Percentiles rank a stretch among this genome's conserved stretches.
Evolutionary conservation across 2,113 vertebrate genomes (phyloP).

Genomic region (Clarias batrachus): DNA sequence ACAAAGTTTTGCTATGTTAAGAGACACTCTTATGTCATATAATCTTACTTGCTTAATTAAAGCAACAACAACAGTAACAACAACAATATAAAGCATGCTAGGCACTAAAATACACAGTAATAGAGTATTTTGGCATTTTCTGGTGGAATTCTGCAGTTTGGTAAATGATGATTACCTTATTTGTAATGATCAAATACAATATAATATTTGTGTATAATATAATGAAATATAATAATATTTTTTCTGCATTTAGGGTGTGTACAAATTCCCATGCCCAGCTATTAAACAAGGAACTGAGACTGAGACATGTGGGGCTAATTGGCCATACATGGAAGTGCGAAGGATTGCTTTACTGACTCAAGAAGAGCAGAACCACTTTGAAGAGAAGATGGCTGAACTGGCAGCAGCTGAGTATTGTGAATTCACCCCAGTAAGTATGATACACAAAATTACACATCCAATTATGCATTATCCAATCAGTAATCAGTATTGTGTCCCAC

Average conservation of each 20-base stretch:
- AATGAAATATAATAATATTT: neutral
- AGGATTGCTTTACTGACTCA: slow-evolving; percentile 66
- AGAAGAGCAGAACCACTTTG: slow-evolving; percentile 70
- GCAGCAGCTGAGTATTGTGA: slow-evolving; percentile 68
- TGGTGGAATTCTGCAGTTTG: neutral
- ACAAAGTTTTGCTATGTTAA: neutral
- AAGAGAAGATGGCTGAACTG: slow-evolving; percentile 62
- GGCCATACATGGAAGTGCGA: slow-evolving; percentile 71
- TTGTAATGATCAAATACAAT: neutral
- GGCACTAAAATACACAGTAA: neutral
- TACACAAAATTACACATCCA: no score
- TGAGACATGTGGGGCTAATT: slow-evolving; percentile 51
- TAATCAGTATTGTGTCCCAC: no score
- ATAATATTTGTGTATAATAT: neutral
- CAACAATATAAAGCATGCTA: neutral
- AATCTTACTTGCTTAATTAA: neutral
- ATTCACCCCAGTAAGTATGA: slow-evolving; percentile 62
- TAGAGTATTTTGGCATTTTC: neutral
- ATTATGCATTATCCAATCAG: no score
- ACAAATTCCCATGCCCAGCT: slow-evolving; percentile 69
- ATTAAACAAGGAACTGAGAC: slow-evolving; percentile 45
- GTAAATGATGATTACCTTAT: neutral
- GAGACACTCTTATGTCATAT: neutral
- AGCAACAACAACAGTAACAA: neutral
- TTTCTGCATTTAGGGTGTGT: slow-evolving; percentile 41